Conservation (phyloP, 2,113 vertebrate species). For the Brachypodius melanocephalos region DNA sequence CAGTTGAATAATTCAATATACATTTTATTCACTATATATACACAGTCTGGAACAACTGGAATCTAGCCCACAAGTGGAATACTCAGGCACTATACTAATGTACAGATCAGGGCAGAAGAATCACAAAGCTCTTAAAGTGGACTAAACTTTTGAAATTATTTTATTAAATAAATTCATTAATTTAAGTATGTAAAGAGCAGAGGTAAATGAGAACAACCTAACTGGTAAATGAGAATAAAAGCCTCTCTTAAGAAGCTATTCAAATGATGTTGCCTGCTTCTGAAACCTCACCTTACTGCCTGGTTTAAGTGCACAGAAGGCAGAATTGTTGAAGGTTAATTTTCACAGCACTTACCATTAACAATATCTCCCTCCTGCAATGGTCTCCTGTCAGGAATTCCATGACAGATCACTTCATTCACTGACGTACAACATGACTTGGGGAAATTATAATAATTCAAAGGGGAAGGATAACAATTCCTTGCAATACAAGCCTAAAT, state of each 20-base stretch:
- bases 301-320: neutral
- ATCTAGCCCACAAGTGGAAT: neutral
- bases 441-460: slow-evolving; percentile 99
- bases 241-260: neutral
- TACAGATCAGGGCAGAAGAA: neutral
- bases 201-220: neutral
- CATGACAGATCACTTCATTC: slow-evolving; percentile 98
- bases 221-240: neutral
- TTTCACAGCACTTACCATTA: slow-evolving; percentile 81
- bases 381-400: slow-evolving; percentile 91
- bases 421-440: slow-evolving; percentile 99
- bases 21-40: neutral
- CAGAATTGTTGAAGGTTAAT: neutral
- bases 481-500: slow-evolving; percentile 92
- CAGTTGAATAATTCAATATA: neutral
- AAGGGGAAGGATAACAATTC: slow-evolving; percentile 96
- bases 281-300: neutral
- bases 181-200: neutral
- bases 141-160: neutral
- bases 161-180: neutral
- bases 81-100: neutral
- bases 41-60: neutral
- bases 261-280: neutral
- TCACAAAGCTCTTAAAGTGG: neutral
- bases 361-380: slow-evolving; percentile 96